Evolutionary conservation across 1,140 invertebrate species (phyloP).

Genomic region (Stegodyphus mimosarum): DNA sequence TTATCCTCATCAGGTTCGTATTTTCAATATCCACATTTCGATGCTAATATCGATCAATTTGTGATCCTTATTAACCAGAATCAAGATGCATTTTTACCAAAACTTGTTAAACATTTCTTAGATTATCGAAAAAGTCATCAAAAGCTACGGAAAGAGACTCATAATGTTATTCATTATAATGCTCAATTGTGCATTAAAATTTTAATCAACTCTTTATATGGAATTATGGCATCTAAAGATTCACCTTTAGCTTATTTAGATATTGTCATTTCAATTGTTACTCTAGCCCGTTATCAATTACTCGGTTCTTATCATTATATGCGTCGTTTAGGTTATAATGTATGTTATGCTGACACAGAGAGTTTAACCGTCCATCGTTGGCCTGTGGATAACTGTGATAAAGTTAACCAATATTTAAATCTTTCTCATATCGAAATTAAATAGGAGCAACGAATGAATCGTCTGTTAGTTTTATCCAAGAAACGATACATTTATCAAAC

Average conservation of each 20-base stretch:
- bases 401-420: conserved; percentile 1
- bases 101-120: background rate
- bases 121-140: background rate
- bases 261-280: conserved; percentile 19
- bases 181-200: conserved; percentile 24
- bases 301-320: conserved; percentile 20
- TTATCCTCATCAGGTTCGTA: background rate
- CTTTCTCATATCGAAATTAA: background rate
- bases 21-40: background rate
- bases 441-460: conserved; percentile 12
- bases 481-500: conserved; percentile 24
- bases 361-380: conserved; percentile 4
- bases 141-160: conserved; percentile 1
- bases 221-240: conserved; percentile 25
- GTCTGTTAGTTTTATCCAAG: conserved; percentile 9
- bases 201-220: conserved; percentile 32
- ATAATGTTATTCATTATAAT: conserved; percentile 20
- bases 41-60: background rate
- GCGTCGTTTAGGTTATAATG: background rate
- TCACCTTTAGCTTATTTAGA: conserved; percentile 8
- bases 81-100: background rate
- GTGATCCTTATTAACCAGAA: background rate
- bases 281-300: conserved; percentile 12
- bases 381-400: background rate
- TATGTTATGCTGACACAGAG: conserved; percentile 25